These are phyloP conservation scores for Taenioides sp. DNA, from an alignment of 2,797 vertebrate genomes.

Conservation along the genomic window DNA sequence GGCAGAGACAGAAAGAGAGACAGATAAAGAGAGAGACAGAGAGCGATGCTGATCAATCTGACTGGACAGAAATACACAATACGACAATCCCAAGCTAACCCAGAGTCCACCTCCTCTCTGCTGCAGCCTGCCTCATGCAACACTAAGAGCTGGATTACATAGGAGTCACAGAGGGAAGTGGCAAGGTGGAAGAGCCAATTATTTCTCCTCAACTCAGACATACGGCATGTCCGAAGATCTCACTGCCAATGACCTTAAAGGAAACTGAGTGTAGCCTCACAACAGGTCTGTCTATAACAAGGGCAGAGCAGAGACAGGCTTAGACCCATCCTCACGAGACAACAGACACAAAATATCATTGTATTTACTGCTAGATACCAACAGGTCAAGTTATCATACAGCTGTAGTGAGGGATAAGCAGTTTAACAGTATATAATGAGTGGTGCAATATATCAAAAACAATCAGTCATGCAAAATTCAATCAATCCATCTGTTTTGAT, in stretches of 20 bases:
- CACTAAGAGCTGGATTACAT: constrained; percentile 64
- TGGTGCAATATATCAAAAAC: not conserved
- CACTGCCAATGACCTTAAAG: constrained; percentile 41
- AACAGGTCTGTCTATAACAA: constrained; percentile 19
- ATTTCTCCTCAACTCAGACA: constrained; percentile 50
- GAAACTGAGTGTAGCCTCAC: constrained; percentile 26
- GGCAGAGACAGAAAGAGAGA: not conserved
- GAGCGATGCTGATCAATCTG: constrained; percentile 32
- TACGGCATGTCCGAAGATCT: constrained; percentile 33
- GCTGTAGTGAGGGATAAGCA: no score
- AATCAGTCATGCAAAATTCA: not conserved
- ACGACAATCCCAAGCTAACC: constrained; percentile 44
- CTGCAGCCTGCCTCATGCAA: constrained; percentile 38
- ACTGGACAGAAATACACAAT: constrained; percentile 45
- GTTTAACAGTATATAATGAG: no score
- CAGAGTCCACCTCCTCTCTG: constrained; percentile 39
- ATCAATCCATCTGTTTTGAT: not conserved
- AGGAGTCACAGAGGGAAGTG: constrained; percentile 49
- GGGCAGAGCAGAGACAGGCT: constrained; percentile 1
- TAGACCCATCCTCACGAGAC: not conserved
- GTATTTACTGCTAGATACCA: not conserved
- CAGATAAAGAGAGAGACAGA: not conserved
- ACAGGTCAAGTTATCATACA: no score
- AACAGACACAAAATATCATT: constrained; percentile 4
- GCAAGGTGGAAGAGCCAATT: constrained; percentile 60